Base-by-base conservation (phyloP, 2,113 vertebrate species). In the Scartelaos histophorus region DNA sequence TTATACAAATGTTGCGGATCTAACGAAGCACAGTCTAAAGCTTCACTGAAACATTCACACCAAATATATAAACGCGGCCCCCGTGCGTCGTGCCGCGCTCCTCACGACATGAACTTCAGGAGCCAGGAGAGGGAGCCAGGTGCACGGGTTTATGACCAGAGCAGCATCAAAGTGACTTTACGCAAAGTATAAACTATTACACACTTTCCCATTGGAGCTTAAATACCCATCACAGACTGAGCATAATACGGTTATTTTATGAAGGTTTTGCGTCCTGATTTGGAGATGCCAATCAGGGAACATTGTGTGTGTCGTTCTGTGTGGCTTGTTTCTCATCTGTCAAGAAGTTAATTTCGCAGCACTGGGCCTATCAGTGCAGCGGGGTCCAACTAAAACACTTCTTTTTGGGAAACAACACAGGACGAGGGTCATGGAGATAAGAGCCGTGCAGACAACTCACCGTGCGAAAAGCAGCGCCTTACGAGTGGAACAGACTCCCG, bases 111-210 rank as follows among this genome's bases (percentile, higher is more conserved):
- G 76, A 75, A 71, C 76, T 13, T 43, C 60, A 64, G 69, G 81
- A 80, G 66, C 89, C 93, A 91, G 89, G 84, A 93, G 92, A 90
- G 92, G 92, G 93, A 90, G 93, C 88, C 91, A 93, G 85, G 73
- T 85, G 68, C 88, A 86, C 83, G 73, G 84, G 29, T 80, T 87
- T 89, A 67, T 64, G 17, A 53, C 51, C 13, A 73, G 67, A 69
- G 51, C 67, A 71, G 60, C 64, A 75, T 13, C 67, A 81, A 76
- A 76, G 72, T 9, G 21, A 21, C 54, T 68, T 67, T 17, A 22
- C 62, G 66, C 2, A 9, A 34, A 64, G 17, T 38, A n/a, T n/a
- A n/a, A 64, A 17, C 17, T 3, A n/a, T 38, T 12, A 64, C n/a
- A 5, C 29, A 9, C 61, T n/a, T 38, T 64, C 38, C 9, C 17